Evolutionary conservation across 1,140 invertebrate species (phyloP), one percentile per base, ranked within the genome.

Genomic region (Hycleus phaleratus): DNA sequence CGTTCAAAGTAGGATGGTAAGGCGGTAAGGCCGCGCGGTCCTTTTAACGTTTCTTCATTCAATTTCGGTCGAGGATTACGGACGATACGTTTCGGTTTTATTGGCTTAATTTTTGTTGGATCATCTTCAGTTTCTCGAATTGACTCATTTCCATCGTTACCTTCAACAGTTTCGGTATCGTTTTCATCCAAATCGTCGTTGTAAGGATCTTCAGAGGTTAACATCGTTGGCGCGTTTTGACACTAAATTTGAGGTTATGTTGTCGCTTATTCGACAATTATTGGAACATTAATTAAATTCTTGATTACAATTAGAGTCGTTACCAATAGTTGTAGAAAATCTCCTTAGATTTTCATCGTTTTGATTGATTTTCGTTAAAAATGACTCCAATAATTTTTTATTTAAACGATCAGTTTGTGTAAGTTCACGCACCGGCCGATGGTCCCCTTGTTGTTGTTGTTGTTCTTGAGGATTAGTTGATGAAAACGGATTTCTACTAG

Each of bases 1-100:
- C 88, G 82, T 67, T 88, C 83, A 66, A 93, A 95, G 69, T 87
- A 80, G 3, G 86, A 80, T 55, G 88, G 84, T 11, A 95, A 79
- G 11, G 83, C 82, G 8, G 85, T 80, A 48, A 96, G 80, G 25
- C 93, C 93, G 68, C 89, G 82, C 2, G 84, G 81, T 3, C 88
- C 85, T 52, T 80, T 85, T 7, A 94, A 73, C 42, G 83, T 79
- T 32, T 83, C 82, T 6, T 82, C 79, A 64, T 90, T 87, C 12
- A 93, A 73, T 61, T 85, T 83, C n/a, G 84, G 82, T 45, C 81
- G 75, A 38, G 85, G 85, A 74, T 86, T 86, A 62, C 81, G 80
- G 0, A 85, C 74, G 11, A 82, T 72, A 49, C 79, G 78, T 51
- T 78, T 77, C 32, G 74, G 73, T 51, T 78, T 76, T n/a, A 79